These are phyloP conservation scores for Sakesphorus luctuosus DNA, from an alignment of 2,113 vertebrate genomes.

Conservation along the genomic window DNA sequence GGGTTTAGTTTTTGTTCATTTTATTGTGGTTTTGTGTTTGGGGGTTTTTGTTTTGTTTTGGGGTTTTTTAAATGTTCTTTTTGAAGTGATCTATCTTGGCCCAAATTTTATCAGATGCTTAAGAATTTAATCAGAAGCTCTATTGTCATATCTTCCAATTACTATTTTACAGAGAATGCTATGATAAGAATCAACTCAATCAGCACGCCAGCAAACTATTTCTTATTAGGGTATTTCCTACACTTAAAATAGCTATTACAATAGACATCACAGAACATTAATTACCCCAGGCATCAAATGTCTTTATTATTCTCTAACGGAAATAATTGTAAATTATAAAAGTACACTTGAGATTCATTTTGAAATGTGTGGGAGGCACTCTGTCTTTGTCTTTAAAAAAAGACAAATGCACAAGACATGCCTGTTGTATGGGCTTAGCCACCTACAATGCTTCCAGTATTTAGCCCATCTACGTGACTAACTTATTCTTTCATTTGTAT, in stretches of 20 bases:
- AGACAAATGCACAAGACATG: not conserved
- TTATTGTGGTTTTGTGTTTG: not conserved
- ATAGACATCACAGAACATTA: slow-evolving; percentile 13
- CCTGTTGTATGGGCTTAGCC: not conserved
- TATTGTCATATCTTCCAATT: slow-evolving; percentile 51
- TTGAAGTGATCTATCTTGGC: not conserved
- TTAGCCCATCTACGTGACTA: not conserved
- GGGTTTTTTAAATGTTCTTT: not conserved
- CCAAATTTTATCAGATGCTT: not conserved
- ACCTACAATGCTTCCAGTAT: not conserved
- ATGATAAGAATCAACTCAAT: slow-evolving; percentile 48
- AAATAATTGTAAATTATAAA: slow-evolving; percentile 28
- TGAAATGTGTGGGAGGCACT: slow-evolving; percentile 24
- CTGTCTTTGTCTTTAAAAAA: not conserved
- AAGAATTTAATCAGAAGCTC: not conserved
- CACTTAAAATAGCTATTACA: slow-evolving; percentile 30
- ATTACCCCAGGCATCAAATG: not conserved
- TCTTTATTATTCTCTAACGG: not conserved
- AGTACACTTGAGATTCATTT: slow-evolving; percentile 36
- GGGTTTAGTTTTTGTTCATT: not conserved
- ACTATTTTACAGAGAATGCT: slow-evolving; percentile 14
- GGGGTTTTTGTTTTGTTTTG: not conserved
- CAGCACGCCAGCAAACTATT: not conserved
- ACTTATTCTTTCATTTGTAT: not conserved
- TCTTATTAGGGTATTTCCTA: slow-evolving; percentile 60